Conservation (phyloP, 2,888 invertebrate genomes). For the Andrena camellia region DNA sequence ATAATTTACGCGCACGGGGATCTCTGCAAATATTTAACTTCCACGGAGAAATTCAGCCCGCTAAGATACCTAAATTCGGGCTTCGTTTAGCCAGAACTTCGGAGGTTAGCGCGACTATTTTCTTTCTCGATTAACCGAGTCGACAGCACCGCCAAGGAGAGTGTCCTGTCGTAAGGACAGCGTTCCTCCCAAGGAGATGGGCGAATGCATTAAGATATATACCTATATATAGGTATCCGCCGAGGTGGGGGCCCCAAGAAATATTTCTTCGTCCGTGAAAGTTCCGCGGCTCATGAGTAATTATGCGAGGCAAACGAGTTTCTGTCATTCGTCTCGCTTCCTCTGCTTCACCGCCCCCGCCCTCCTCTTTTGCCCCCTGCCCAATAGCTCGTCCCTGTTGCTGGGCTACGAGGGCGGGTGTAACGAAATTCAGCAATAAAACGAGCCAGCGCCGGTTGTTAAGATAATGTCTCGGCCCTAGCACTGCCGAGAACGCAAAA, state of each 20-base stretch:
- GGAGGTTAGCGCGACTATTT: conserved; percentile 26
- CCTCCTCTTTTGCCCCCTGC: background rate
- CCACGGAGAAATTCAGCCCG: background rate
- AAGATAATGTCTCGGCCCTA: conserved; percentile 57
- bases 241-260: conserved; percentile 6
- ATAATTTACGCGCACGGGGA: conserved; percentile 4
- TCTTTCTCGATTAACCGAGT: conserved; percentile 39
- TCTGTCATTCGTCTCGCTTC: conserved; percentile 26
- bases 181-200: conserved; percentile 4
- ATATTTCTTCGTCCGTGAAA: conserved; percentile 51
- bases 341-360: background rate
- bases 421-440: conserved; percentile 61
- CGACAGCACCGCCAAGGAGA: conserved; percentile 3
- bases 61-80: conserved; percentile 8
- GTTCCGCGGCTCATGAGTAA: conserved; percentile 59
- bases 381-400: background rate
- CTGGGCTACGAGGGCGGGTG: conserved; percentile 5
- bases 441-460: conserved; percentile 52
- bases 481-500: conserved; percentile 21
- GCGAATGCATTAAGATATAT: conserved; percentile 55
- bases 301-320: conserved; percentile 54
- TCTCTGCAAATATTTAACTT: conserved; percentile 10
- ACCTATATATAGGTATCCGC: background rate
- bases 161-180: conserved; percentile 4
- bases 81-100: background rate